Conservation (phyloP, 2,113 vertebrate species). For the Cyprinodon variegatus region DNA sequence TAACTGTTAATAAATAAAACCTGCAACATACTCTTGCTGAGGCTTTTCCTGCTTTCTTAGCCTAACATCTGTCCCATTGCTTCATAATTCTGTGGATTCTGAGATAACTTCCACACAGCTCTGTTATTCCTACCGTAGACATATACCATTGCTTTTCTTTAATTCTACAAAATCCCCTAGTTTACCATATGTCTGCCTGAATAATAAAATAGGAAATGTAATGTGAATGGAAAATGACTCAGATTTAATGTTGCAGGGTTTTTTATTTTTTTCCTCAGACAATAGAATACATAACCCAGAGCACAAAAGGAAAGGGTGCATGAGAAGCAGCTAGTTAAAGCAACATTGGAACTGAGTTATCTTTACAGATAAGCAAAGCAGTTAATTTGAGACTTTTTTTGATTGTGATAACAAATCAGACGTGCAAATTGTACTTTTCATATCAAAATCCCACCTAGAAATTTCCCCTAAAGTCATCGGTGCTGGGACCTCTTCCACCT, state of each 20-base stretch:
- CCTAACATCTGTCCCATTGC: too few species aligned
- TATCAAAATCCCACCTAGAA: conserved; percentile 57
- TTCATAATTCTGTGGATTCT: too few species aligned
- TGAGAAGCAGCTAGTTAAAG: conserved; percentile 38
- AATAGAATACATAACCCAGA: conserved; percentile 70
- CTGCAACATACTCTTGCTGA: too few species aligned
- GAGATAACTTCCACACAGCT: too few species aligned
- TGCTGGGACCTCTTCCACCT: conserved; percentile 18
- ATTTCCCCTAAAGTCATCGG: conserved; percentile 35
- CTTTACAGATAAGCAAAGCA: conserved; percentile 54
- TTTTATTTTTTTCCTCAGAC: conserved; percentile 77
- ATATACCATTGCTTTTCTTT: not conserved
- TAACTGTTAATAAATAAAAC: too few species aligned
- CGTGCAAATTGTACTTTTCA: conserved; percentile 63
- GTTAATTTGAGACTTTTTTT: conserved; percentile 29
- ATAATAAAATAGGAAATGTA: not conserved
- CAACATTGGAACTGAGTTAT: conserved; percentile 38
- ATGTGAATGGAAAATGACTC: not conserved
- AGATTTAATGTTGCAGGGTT: conserved; percentile 57
- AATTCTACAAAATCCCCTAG: not conserved
- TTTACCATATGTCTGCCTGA: not conserved
- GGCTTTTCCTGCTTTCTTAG: too few species aligned
- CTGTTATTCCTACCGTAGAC: too few species aligned
- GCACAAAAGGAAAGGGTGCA: conserved; percentile 60
- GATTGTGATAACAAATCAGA: conserved; percentile 54